Conservation (phyloP, 1,140 invertebrate species). For the Drosophila sechellia region DNA sequence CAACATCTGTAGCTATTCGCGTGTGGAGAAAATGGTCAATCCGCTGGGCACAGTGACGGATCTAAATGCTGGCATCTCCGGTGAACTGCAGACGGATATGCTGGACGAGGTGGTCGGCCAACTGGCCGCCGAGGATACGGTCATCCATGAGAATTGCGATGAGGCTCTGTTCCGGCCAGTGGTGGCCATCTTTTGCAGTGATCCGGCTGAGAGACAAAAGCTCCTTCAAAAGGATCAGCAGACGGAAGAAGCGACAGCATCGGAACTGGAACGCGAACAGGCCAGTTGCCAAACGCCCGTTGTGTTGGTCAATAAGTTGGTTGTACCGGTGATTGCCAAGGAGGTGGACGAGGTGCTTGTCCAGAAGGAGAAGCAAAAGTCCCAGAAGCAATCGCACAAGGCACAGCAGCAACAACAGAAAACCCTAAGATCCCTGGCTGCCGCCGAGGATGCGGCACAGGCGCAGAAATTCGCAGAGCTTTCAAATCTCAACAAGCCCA, state of each 20-base stretch:
- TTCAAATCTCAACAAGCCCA: slow-evolving; percentile 66
- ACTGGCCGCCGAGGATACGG: slow-evolving; percentile 81
- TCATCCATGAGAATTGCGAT: slow-evolving; percentile 87
- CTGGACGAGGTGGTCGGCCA: slow-evolving; percentile 83
- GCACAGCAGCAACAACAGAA: slow-evolving; percentile 65
- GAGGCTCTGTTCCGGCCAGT: slow-evolving; percentile 87
- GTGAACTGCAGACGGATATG: slow-evolving; percentile 86
- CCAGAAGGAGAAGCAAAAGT: slow-evolving; percentile 84
- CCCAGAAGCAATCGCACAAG: slow-evolving; percentile 83
- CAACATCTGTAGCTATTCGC: slow-evolving; percentile 72
- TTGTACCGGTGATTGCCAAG: slow-evolving; percentile 83
- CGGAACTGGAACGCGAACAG: background rate
- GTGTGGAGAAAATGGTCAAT: slow-evolving; percentile 87
- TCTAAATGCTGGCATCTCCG: slow-evolving; percentile 82
- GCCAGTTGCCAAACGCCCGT: slow-evolving; percentile 63
- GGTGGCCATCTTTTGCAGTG: slow-evolving; percentile 84
- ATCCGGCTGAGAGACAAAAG: slow-evolving; percentile 48
- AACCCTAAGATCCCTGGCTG: slow-evolving; percentile 84
- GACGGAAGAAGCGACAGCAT: slow-evolving; percentile 3
- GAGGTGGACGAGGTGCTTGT: slow-evolving; percentile 84
- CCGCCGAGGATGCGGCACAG: slow-evolving; percentile 57
- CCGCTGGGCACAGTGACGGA: slow-evolving; percentile 88
- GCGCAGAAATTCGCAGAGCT: slow-evolving; percentile 58
- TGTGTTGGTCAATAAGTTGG: slow-evolving; percentile 71
- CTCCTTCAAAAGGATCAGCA: slow-evolving; percentile 38